A percentile compares a stretch with the other conserved stretches of the same genome.
Conservation (phyloP, 2,888 invertebrate species). For the Tipula confusa region DNA sequence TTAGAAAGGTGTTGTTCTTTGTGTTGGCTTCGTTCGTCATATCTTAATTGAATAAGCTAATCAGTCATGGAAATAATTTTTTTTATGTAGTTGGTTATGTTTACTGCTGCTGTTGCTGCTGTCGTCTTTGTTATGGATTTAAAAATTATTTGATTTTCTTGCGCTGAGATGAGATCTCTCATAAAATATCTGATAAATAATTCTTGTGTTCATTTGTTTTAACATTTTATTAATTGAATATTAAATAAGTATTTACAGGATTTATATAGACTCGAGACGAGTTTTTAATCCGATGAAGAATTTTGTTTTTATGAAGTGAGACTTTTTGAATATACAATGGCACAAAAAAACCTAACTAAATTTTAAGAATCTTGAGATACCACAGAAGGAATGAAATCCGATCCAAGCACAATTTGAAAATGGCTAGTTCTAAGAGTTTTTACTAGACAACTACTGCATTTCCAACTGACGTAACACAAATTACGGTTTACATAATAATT, state of each 20-base stretch:
- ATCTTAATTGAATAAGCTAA: slow-evolving; percentile 28
- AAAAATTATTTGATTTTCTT: background rate
- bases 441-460: no score
- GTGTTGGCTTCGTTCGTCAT: slow-evolving; percentile 14
- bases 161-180: background rate
- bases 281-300: background rate
- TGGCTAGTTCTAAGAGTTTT: no score
- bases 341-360: no score
- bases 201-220: slow-evolving; percentile 3
- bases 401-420: no score
- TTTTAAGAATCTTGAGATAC: no score
- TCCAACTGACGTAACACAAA: no score
- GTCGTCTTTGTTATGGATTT: slow-evolving; percentile 3
- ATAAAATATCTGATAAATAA: background rate
- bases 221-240: background rate
- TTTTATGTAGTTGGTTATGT: background rate
- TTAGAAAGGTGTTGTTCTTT: slow-evolving; percentile 29
- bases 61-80: slow-evolving; percentile 26
- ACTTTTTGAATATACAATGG: no score
- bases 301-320: background rate
- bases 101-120: background rate
- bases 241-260: background rate
- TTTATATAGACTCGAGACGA: background rate
- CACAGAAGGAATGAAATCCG: no score
- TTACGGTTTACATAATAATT: no score